A percentile compares a stretch with the other conserved stretches of the same genome.
These are phyloP conservation scores for Acleris laterana DNA, from an alignment of 2,888 invertebrate species.

Conservation along the genomic window DNA sequence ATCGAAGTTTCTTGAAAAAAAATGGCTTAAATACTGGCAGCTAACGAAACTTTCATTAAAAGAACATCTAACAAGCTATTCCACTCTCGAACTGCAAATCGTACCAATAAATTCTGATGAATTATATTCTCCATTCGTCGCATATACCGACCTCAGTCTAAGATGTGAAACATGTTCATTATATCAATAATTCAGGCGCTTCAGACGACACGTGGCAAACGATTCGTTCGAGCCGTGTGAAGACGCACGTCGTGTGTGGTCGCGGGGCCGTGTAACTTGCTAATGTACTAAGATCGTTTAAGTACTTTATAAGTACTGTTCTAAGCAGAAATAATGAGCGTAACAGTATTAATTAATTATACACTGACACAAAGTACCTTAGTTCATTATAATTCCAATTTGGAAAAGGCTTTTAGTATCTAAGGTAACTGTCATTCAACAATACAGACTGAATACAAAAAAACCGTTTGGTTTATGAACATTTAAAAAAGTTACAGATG, in stretches of 20 bases:
- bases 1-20: neutral
- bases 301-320: neutral
- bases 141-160: conserved; percentile 7
- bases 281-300: conserved; percentile 1
- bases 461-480: no score
- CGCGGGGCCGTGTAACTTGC: neutral
- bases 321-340: no score
- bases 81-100: conserved; percentile 2
- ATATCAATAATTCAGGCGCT: conserved; percentile 47
- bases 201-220: conserved; percentile 33
- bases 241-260: conserved; percentile 38
- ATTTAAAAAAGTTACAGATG: no score
- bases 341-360: no score
- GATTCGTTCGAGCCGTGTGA: conserved; percentile 43
- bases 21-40: neutral
- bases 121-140: conserved; percentile 2
- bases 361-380: no score
- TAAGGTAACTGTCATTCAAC: no score
- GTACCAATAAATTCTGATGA: conserved; percentile 3
- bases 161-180: conserved; percentile 41
- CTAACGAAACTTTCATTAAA: neutral
- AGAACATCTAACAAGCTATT: neutral
- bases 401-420: no score
- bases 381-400: no score
- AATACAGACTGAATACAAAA: no score